These are phyloP conservation scores for Nematopogon swammerdamellus DNA, from an alignment of 2,888 invertebrate species.

Conservation along the genomic window DNA sequence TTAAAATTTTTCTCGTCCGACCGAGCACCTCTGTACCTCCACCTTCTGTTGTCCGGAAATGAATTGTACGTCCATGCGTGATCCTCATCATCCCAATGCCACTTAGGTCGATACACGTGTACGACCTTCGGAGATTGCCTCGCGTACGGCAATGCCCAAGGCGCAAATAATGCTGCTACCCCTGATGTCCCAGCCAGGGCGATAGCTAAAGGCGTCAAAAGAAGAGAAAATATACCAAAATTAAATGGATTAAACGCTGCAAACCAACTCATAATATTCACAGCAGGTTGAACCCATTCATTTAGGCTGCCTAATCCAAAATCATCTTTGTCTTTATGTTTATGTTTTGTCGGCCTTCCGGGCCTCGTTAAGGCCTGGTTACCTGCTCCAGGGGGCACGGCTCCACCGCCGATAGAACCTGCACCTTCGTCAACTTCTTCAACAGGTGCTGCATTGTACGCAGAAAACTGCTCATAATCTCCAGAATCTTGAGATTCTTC, in stretches of 20 bases:
- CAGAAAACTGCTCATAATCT: neutral
- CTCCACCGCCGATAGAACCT: neutral
- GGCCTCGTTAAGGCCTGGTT: constrained; percentile 24
- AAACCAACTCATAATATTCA: constrained; percentile 49
- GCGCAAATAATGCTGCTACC: constrained; percentile 59
- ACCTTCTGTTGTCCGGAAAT: constrained; percentile 29
- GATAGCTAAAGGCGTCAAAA: constrained; percentile 61
- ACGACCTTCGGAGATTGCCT: constrained; percentile 38
- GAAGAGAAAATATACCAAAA: constrained; percentile 55
- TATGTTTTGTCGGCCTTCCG: constrained; percentile 20
- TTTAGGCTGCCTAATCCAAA: constrained; percentile 42
- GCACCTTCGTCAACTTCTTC: neutral
- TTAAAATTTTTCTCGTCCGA: neutral
- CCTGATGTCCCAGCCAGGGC: constrained; percentile 61
- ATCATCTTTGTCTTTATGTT: constrained; percentile 32
- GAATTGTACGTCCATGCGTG: constrained; percentile 50
- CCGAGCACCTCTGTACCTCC: constrained; percentile 9
- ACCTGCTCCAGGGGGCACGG: neutral
- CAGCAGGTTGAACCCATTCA: constrained; percentile 46
- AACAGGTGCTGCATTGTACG: neutral
- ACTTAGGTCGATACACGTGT: constrained; percentile 41
- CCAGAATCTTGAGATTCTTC: constrained; percentile 18
- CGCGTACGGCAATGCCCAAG: constrained; percentile 58
- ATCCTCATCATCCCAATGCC: constrained; percentile 56
- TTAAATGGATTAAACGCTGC: constrained; percentile 57